Base-by-base conservation (phyloP, 2,113 vertebrate species). In the Addax nasomaculatus region DNA sequence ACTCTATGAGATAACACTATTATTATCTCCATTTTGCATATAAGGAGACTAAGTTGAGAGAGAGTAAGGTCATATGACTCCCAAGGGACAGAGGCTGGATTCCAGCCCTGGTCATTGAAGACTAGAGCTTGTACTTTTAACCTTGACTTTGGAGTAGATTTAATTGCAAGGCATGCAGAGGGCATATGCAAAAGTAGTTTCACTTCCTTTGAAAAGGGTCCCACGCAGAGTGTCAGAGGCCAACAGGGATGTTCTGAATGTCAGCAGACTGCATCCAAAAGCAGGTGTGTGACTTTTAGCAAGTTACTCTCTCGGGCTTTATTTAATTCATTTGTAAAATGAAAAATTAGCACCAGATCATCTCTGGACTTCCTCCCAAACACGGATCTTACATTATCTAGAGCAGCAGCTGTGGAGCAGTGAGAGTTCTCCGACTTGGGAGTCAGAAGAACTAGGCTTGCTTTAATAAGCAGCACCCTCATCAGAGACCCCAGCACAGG, bases 321-420 rank as follows among this genome's bases (percentile, higher is more conserved):
- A 86, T 47, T 62, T 29, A 47, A 64, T 51, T 92, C 33, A 70
- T 95, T 89, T 93, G n/a, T 95, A 36, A 95, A 93, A 94, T 85
- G 49, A 97, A 95, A 96, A 97, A 70, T 60, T 47, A 97, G 92
- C 92, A 64, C 43, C n/a, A 79, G 81, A 29, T 73, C 62, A 45
- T 85, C 36, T 70, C 13, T 0, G 80, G 78, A 94, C 30, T 93
- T 91, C 87, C 36, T 93, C 23, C 79, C 11, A 93, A 70, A 53
- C 45, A 19, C 7, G 49, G 85, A 86, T 21, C 23, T 29, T 45
- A 47, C 49, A 33, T 51, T 39, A 57, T 78, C 73, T 86, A 36
- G 39, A 73, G 25, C 73, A 73, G 51, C 45, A 36, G 57, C 39
- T 55, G 21, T 3, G 0, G 53, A 76, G 6, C 78, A 39, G 14